phyloP scores from a whole-genome alignment of 2,113 vertebrate genomes.

The Genyomyrus donnyi region DNA sequence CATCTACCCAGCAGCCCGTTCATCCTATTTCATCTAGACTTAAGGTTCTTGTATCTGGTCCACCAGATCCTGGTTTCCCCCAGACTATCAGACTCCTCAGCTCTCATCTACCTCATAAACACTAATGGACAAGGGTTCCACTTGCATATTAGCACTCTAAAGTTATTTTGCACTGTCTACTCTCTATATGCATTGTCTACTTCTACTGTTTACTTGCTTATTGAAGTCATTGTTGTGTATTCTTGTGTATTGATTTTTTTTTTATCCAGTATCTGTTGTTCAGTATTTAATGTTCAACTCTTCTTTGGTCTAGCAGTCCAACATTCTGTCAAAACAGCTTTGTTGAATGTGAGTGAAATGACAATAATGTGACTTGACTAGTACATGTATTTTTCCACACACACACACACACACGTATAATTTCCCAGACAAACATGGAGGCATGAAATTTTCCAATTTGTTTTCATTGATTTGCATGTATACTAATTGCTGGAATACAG shows the following conservation, averaged over 20 bases:
- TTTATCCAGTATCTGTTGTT: not conserved
- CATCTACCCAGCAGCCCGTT: not conserved
- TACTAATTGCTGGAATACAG: not conserved
- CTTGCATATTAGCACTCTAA: not conserved
- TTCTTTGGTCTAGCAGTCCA: not conserved
- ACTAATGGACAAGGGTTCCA: not conserved
- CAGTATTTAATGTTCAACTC: not conserved
- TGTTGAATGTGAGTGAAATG: not conserved
- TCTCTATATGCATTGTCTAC: not conserved
- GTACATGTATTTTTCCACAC: not conserved
- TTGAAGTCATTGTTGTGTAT: not conserved
- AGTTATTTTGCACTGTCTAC: not conserved
- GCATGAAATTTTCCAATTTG: not conserved
- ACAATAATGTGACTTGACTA: not conserved
- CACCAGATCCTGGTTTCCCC: not conserved
- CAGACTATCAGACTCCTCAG: not conserved
- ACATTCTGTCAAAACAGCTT: not conserved
- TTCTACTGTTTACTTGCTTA: not conserved
- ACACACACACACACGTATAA: not conserved
- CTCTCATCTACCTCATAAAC: not conserved
- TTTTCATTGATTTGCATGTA: not conserved
- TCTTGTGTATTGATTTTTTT: not conserved
- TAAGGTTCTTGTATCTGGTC: not conserved
- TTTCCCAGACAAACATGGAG: not conserved
- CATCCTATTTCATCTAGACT: not conserved